Base-by-base conservation (phyloP, 2,113 vertebrate genomes). In the Ariopsis seemanni region DNA sequence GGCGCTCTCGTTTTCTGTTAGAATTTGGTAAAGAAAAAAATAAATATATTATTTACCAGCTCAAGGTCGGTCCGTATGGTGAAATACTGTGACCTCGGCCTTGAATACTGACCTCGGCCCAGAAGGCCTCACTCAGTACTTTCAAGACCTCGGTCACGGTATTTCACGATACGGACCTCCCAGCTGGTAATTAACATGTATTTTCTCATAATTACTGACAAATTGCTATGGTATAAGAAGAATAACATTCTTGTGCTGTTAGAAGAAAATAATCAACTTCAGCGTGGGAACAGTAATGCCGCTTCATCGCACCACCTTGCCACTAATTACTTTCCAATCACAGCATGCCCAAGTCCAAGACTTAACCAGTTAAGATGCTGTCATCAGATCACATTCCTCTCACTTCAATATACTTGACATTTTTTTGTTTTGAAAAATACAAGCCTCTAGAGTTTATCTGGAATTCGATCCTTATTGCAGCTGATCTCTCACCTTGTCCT, bases 401-500 rank as follows among this genome's bases (percentile, higher is more conserved):
- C 1, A 74, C 20, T 50, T 74, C 18, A 11, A 72, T 72, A 72
- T 2, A 34, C 18, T 10, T 74, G 18, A 9, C 27, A 14, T 4
- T 27, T 78, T 27, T 10, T 27, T 52, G 22, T 5, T 6, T 55
- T 34, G 14, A 71, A 22, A 74, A 50, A 74, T 5, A 48, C 18
- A 74, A 71, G 8, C 27, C 30, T 20, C 1, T 72, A 20, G 34
- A 74, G 20, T 72, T 42, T 50, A 74, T 75, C 5, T 50, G 0
- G 1, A 77, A 52, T 25, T n/a, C 1, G 14, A n/a, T n/a, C 18
- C 2, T 55, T 30, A 30, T 34, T 81, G 17, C 42, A 60, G 6
- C 14, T 25, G 6, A 34, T 27, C 22, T 48, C 65, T 95, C 80
- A 99, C 98, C 96, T 99, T 99, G 93, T 99, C 98, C 94, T 99